Conservation (phyloP, 2,797 vertebrate genomes). For the Chelon labrosus region DNA sequence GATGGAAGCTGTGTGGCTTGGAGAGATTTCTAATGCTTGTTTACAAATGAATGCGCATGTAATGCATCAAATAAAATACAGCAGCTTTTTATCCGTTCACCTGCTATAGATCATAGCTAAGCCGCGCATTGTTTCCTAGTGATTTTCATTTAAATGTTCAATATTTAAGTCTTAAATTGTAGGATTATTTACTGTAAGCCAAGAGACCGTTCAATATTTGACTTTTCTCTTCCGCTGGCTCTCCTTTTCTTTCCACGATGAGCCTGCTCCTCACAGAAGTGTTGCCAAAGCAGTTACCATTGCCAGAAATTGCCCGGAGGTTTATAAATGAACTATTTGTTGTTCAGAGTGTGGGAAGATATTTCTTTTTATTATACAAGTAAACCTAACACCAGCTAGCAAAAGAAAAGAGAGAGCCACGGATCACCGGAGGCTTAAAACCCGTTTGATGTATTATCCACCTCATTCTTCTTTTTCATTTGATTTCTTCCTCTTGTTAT, state of each 20-base stretch:
- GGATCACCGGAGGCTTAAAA: conserved; percentile 65
- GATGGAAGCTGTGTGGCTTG: not conserved
- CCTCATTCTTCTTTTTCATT: conserved; percentile 26
- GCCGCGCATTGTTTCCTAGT: not conserved
- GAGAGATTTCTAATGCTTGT: not conserved
- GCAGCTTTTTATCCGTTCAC: not conserved
- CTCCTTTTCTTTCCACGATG: conserved; percentile 29
- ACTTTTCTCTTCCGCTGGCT: conserved; percentile 7
- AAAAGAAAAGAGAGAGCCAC: conserved; percentile 39
- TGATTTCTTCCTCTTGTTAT: conserved; percentile 53
- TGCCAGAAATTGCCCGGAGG: conserved; percentile 62
- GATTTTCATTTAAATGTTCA: conserved; percentile 1
- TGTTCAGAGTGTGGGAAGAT: conserved; percentile 72
- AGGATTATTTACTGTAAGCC: conserved; percentile 16
- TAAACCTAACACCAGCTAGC: conserved; percentile 36
- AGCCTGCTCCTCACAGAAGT: conserved; percentile 36
- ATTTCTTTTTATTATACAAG: conserved; percentile 61
- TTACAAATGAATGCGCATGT: conserved; percentile 13
- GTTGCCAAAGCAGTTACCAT: conserved; percentile 38
- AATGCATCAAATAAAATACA: not conserved
- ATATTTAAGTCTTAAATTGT: not conserved
- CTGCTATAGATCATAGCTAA: not conserved
- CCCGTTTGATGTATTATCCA: conserved; percentile 56
- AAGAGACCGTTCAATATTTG: not conserved
- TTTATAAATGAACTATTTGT: conserved; percentile 74